Conservation (phyloP, 92 coral and sea anemone genomes). For the Actinernus sp. region DNA sequence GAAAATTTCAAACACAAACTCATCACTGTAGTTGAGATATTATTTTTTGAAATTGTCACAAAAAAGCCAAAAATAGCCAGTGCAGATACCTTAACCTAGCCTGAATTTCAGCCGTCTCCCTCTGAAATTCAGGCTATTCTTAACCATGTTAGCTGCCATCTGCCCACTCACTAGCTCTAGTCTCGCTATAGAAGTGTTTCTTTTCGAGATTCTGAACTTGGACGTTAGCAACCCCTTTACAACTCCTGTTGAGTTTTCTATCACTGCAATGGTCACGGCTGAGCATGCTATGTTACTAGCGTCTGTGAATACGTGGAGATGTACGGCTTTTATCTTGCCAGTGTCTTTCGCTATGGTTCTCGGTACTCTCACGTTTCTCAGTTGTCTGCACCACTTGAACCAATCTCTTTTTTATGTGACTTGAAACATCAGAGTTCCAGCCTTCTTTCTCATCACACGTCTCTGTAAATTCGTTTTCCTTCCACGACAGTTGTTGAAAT, state of each 20-base stretch:
- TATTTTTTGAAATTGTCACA: too few relatives aligned
- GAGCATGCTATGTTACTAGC: conserved; percentile 66
- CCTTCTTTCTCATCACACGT: too few relatives aligned
- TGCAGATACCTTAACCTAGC: too few relatives aligned
- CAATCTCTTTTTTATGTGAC: conserved; percentile 11
- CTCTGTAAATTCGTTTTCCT: too few relatives aligned
- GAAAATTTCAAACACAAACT: too few relatives aligned
- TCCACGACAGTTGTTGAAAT: conserved; percentile 28
- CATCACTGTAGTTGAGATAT: too few relatives aligned
- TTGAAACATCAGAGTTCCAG: conserved; percentile 36
- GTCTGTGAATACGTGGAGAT: conserved; percentile 63
- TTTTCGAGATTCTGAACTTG: too few relatives aligned
- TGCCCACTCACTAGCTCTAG: conserved; percentile 48
- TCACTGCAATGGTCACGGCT: conserved; percentile 44
- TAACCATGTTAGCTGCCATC: conserved; percentile 60
- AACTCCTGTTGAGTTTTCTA: conserved; percentile 36
- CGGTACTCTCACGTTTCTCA: conserved; percentile 53
- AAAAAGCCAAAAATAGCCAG: too few relatives aligned
- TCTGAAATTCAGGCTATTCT: conserved; percentile 32
- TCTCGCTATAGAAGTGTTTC: conserved; percentile 47
- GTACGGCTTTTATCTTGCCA: conserved; percentile 20
- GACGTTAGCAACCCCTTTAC: too few relatives aligned
- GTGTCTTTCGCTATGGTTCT: conserved; percentile 24
- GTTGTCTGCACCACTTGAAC: too few relatives aligned
- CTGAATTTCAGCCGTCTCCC: too few relatives aligned